Conservation (phyloP, 2,888 invertebrate species). For the Ptychoptera contaminata region DNA sequence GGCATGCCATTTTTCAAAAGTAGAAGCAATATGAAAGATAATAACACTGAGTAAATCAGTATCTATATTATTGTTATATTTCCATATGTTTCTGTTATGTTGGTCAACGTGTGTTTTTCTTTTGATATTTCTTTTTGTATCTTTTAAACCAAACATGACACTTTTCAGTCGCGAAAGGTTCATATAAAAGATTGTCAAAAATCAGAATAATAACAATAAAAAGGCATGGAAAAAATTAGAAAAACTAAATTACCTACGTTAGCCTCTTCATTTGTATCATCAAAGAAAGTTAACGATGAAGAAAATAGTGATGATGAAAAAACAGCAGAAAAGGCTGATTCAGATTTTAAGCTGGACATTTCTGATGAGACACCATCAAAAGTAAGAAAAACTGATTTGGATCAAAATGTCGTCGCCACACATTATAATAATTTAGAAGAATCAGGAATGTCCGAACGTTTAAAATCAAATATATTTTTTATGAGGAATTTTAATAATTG, state of each 20-base stretch:
- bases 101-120: no score
- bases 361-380: conserved; percentile 17
- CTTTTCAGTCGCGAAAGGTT: no score
- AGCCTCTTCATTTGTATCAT: no score
- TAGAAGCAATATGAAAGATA: no score
- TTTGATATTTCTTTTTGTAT: no score
- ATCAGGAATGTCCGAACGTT: conserved; percentile 61
- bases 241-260: no score
- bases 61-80: not conserved
- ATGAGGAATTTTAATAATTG: conserved; percentile 98
- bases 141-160: no score
- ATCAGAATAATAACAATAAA: no score
- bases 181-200: not conserved
- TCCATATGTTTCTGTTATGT: not conserved
- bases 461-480: conserved; percentile 79
- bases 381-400: no score
- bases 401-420: conserved; percentile 50
- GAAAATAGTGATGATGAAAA: conserved; percentile 1
- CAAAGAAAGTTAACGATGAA: conserved; percentile 1
- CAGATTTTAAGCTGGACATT: not conserved
- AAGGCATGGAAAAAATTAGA: no score
- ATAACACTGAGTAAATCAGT: not conserved
- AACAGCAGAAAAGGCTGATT: not conserved
- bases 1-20: not conserved
- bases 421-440: conserved; percentile 89